Evolutionary conservation across 2,888 invertebrate genomes (phyloP), one percentile per base, ranked within the genome.

Genomic region (Selenia dentaria): DNA sequence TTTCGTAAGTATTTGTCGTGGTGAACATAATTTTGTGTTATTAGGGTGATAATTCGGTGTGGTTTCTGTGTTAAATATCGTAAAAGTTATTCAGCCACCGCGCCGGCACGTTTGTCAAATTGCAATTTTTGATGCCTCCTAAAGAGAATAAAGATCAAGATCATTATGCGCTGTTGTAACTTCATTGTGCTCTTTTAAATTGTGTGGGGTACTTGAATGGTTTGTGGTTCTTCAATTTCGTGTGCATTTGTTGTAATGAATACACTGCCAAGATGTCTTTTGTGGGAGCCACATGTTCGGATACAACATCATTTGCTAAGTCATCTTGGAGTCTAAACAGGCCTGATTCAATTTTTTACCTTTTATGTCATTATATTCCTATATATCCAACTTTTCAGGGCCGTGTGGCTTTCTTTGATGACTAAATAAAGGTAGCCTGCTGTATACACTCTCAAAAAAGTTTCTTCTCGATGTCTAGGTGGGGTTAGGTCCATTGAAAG

Each of bases 41-140:
- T 70, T 67, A 70, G 64, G 60, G 64, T 73, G 55, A 55, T 66
- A 64, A 62, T 62, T 73, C 70, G 64, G 70, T 83, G 88, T 85
- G 85, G 74, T 75, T 75, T 70, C 74, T 79, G 88, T 88, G 88
- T 79, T 79, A 82, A n/a, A 79, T 74, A 74, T 74, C 59, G 66
- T 74, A 79, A 79, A 67, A 73, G 71, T 70, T 51, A 64, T 67
- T 68, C 66, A 70, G 70, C 75, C 74, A 82, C 75, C 74, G 83
- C 83, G 85, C 89, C 89, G 89, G 86, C 85, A 83, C 85, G 79
- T 85, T 87, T 88, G 88, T 83, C 88, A 90, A 81, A 78, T 73
- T 75, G 72, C 74, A 78, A 75, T 80, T 76, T 78, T 74, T 73
- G 68, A 61, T 77, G 72, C 69, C 69, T 74, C 66, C 57, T 54